phyloP scores from a whole-genome alignment of 2,888 invertebrate genomes.

The Ophonus ardosiacus region DNA sequence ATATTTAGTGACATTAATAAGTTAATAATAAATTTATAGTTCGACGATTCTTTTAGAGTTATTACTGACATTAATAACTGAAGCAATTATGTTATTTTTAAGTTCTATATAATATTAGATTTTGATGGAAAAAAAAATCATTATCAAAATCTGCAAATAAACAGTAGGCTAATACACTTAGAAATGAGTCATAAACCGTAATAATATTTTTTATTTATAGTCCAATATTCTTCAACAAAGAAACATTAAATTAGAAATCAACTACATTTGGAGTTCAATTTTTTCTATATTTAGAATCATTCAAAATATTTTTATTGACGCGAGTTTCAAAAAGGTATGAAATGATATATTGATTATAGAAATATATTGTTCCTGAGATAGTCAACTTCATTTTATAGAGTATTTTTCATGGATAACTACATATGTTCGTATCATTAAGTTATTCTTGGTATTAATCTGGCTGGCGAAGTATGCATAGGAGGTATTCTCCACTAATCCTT shows the following conservation, averaged over 20 bases:
- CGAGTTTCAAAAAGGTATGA: not conserved
- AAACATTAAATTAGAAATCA: not conserved
- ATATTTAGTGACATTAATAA: no score
- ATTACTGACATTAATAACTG: no score
- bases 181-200: no score
- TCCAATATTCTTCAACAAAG: no score
- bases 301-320: not conserved
- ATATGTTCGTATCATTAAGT: slow-evolving; percentile 37
- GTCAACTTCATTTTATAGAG: slow-evolving; percentile 20
- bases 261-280: not conserved
- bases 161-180: no score
- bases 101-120: no score
- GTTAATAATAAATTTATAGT: no score
- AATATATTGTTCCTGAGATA: not conserved
- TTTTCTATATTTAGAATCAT: not conserved
- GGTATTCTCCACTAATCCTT: slow-evolving; percentile 18
- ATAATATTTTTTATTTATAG: no score
- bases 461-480: slow-evolving; percentile 5
- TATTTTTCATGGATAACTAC: slow-evolving; percentile 30
- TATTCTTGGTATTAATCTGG: slow-evolving; percentile 26
- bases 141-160: no score
- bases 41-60: no score
- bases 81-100: no score
- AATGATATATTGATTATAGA: not conserved
- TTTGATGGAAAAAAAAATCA: no score